These are phyloP conservation scores for Seira sanloemensis DNA, from an alignment of 2,888 invertebrate genomes.

Conservation along the genomic window DNA sequence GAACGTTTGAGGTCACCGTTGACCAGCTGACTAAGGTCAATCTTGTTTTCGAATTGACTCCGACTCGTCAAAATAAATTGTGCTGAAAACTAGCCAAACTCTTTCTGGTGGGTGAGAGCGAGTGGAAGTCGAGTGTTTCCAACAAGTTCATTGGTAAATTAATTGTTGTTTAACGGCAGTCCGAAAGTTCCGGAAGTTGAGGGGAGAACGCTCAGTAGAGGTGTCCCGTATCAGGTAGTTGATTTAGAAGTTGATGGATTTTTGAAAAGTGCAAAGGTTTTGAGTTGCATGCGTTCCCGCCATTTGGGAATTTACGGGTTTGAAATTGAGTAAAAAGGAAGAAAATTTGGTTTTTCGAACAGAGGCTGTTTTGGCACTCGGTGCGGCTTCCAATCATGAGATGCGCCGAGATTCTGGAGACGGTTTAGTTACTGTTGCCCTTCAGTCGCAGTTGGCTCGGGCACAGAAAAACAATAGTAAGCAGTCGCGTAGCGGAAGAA, in stretches of 20 bases:
- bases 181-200: no score
- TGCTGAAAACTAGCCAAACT: not conserved
- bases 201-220: no score
- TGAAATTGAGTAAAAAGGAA: no score
- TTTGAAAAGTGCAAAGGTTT: no score
- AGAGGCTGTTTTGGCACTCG: not conserved
- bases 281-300: no score
- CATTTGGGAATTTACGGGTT: no score
- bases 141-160: not conserved
- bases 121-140: not conserved
- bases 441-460: conserved; percentile 70
- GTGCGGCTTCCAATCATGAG: conserved; percentile 64
- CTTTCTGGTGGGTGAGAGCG: not conserved
- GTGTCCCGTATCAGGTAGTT: no score
- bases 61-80: not conserved
- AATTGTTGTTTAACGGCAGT: no score
- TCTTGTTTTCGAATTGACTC: not conserved
- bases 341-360: no score
- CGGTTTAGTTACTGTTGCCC: conserved; percentile 72
- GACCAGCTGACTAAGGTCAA: conserved; percentile 46
- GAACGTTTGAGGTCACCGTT: conserved; percentile 50
- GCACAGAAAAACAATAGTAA: conserved; percentile 68
- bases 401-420: conserved; percentile 70
- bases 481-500: conserved; percentile 12
- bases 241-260: no score